Conservation (phyloP, 1,140 invertebrate species). For the Polypedilum vanderplanki region DNA sequence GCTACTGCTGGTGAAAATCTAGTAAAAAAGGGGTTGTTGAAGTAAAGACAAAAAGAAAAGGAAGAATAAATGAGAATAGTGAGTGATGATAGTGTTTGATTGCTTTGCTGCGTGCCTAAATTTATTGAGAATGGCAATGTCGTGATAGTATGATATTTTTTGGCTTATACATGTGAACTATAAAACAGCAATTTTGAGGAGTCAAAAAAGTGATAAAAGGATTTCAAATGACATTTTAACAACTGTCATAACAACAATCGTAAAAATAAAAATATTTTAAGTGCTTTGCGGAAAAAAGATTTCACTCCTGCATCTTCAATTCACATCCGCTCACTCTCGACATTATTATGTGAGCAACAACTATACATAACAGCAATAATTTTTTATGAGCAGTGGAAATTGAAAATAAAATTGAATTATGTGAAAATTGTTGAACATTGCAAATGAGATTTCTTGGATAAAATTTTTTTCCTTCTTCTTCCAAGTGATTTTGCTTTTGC, state of each 20-base stretch:
- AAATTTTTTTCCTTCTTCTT: not conserved
- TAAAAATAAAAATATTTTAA: not conserved
- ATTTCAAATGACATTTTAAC: conserved; percentile 22
- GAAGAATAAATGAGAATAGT: not conserved
- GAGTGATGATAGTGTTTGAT: conserved; percentile 21
- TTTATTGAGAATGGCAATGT: conserved; percentile 15
- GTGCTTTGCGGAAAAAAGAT: not conserved
- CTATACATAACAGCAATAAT: conserved; percentile 21
- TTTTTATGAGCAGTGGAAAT: conserved; percentile 29
- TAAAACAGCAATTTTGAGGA: not conserved
- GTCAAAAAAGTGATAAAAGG: not conserved
- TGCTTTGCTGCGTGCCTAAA: conserved; percentile 26
- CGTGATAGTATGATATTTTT: not conserved
- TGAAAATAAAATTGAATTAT: conserved; percentile 29
- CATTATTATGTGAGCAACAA: conserved; percentile 1
- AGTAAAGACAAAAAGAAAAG: too few species aligned
- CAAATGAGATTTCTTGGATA: conserved; percentile 26
- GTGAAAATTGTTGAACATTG: conserved; percentile 24
- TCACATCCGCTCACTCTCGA: not conserved
- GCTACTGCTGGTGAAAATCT: too few species aligned
- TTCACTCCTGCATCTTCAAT: not conserved
- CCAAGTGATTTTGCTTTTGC: not conserved
- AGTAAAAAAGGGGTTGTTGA: too few species aligned
- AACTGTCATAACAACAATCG: conserved; percentile 8
- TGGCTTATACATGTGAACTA: not conserved